Base-by-base conservation (phyloP, 1,140 invertebrate genomes). In the Copidosoma floridanum region DNA sequence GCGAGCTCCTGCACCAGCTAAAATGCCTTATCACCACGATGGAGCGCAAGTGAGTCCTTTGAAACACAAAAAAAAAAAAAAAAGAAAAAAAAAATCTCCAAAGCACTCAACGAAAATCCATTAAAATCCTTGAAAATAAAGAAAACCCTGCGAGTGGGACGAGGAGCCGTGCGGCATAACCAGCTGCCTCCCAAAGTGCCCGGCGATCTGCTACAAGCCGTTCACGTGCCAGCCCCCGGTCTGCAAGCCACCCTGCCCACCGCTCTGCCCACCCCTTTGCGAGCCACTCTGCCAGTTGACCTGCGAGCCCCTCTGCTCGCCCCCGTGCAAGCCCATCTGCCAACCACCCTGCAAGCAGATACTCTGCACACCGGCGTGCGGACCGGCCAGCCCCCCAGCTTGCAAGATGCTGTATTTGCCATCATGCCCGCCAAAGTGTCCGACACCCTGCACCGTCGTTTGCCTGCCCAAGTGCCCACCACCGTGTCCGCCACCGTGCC, bases 61-160 rank as follows among this genome's bases (percentile, higher is more conserved):
- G n/a, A n/a, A n/a, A n/a, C n/a, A n/a, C n/a, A 38, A 5, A 23
- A n/a, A 24, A 20, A 5, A 24, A 55, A 35, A 11, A 46, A 32
- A 26, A 44, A 41, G n/a, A n/a, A n/a, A n/a, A n/a, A n/a, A n/a
- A n/a, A n/a, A n/a, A n/a, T n/a, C n/a, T n/a, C n/a, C n/a, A 32
- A 38, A 20, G 7, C 4, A 47, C 12, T n/a, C 12, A 8, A 41
- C 12, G 4, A n/a, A 41, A 41, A 41, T 41, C 18, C 12, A 10
- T 47, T 6, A 47, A 8, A 43, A 43, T 43, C 18, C 18, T 12
- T 12, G n/a, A n/a, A n/a, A n/a, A n/a, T 21, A n/a, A 18, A 78
- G 76, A 52, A 79, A 79, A 63, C 74, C 76, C 16, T 78, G 77
- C 44, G 77, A 79, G 52, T 79, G 77, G 77, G 77, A 79, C 37